A percentile compares a stretch with the other conserved stretches of the same genome.
Evolutionary conservation across 2,113 vertebrate species (phyloP).

Genomic region (western clawed frog (Xenopus tropicalis)): UCB_Xtro_10.0 CM004443.2:15007501-15008000

Average conservation of each 20-base stretch:
- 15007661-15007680: slow-evolving; percentile 2
- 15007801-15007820: not conserved
- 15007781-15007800: slow-evolving; percentile 1
- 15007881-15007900: no score
- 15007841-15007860: no score
- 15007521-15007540: slow-evolving; percentile 5
- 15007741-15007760: not conserved
- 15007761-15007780: slow-evolving; percentile 9
- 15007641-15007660: not conserved
- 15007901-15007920: no score
- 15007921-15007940: no score
- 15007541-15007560: slow-evolving; percentile 13
- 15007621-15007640: not conserved
- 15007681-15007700: not conserved
- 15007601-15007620: slow-evolving; percentile 5
- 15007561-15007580: slow-evolving; percentile 12
- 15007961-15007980: no score
- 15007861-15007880: no score
- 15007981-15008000: no score
- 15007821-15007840: no score
- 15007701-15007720: not conserved
- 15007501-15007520: not conserved
- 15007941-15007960: no score
- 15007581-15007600: slow-evolving; percentile 11
- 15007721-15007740: not conserved